Base-by-base conservation (phyloP, 1,140 invertebrate genomes). In the Magallana ariakensis region DNA sequence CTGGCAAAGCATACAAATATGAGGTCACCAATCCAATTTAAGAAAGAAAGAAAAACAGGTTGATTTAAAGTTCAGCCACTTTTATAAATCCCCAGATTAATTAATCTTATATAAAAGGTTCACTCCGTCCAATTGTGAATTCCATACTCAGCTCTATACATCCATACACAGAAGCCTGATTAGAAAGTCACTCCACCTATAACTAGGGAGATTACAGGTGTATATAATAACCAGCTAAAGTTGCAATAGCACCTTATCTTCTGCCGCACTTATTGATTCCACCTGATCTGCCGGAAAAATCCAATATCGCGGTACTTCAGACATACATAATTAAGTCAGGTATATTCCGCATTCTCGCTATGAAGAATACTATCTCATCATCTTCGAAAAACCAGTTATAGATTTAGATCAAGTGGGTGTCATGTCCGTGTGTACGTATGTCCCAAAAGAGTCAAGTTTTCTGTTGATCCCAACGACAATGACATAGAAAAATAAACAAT, bases 11-110 rank as follows among this genome's bases (percentile, higher is more conserved):
- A 75, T 22, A 11, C 33, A 9, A 22, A 75, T 75, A 75, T 75
- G 66, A 75, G 66, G 66, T 75, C 66, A 75, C 19, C 13, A 46
- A 75, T 75, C 66, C 66, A 75, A 75, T 75, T 75, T 66, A 13
- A 33, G 33, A 75, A 70, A 70, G 33, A 33, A 26, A 22, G 66
- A 46, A 46, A 46, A 46, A 46, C 33, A 46, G 33, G 33, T 46
- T 46, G 33, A 46, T 75, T 75, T 75, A 75, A 75, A 75, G 66
- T 75, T 22, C 66, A 75, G 66, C 33, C 22, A n/a, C n/a, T 66
- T 66, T n/a, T 19, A 75, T 75, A 33, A 75, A 75, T 75, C 66
- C 33, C 22, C 26, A 7, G 22, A 33, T 75, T 75, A 75, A 75
- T 75, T 33, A 75, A 33, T 75, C 66, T 75, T 75, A 33, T 33